Evolutionary conservation across 92 coral and sea anemone species (phyloP).

Genomic region (Porites evermanni): DNA sequence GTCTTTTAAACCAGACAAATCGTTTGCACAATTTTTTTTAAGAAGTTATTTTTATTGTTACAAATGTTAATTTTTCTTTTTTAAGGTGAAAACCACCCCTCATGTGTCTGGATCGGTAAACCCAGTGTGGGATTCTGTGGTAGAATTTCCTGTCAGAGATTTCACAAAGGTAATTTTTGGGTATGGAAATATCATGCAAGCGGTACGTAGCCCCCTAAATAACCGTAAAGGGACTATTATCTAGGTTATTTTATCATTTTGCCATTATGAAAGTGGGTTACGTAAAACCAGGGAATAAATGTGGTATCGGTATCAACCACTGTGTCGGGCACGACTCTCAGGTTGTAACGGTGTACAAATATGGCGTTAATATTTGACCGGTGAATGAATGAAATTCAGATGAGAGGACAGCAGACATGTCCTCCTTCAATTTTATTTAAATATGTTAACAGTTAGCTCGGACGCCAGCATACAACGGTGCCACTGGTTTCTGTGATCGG

Average conservation of each 20-base stretch:
- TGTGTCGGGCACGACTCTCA: no score
- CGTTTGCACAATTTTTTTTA: no score
- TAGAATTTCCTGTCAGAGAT: slow-evolving; percentile 83
- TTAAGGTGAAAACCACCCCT: slow-evolving; percentile 76
- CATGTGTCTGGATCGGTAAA: slow-evolving; percentile 87
- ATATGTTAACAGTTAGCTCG: no score
- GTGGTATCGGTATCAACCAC: neutral
- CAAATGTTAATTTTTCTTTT: neutral
- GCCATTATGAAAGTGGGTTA: neutral
- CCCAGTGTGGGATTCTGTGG: slow-evolving; percentile 92
- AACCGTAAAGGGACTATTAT: no score
- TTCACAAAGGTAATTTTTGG: slow-evolving; percentile 70
- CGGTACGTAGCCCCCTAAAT: neutral
- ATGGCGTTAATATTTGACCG: neutral
- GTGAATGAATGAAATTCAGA: no score
- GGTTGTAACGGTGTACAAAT: no score
- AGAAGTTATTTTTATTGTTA: neutral
- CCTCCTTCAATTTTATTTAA: no score
- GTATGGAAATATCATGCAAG: neutral
- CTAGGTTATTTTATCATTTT: neutral
- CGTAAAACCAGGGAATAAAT: neutral
- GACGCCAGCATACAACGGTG: no score
- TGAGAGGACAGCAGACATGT: no score
- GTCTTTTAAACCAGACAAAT: no score
- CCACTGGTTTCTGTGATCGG: no score